Conservation (phyloP, 2,113 vertebrate genomes). For the Garra rufa region DNA sequence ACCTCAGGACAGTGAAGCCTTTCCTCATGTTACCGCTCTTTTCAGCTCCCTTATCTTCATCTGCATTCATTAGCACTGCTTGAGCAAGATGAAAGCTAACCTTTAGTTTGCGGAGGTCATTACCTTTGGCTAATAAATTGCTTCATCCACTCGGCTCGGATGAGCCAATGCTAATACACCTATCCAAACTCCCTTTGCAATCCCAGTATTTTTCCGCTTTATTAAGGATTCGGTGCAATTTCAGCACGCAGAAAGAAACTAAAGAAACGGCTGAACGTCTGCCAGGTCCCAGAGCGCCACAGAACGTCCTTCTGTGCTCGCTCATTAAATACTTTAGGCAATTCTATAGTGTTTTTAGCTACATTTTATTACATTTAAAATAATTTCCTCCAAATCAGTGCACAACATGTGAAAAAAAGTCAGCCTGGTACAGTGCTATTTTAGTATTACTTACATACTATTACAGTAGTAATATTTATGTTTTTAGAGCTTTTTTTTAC, state of each 20-base stretch:
- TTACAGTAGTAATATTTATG: too few species aligned
- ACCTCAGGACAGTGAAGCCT: conserved; percentile 32
- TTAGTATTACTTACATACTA: background rate
- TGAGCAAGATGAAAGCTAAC: conserved; percentile 30
- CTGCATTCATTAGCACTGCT: conserved; percentile 6
- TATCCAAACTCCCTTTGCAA: conserved; percentile 15
- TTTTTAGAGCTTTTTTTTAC: background rate
- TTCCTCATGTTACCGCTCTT: conserved; percentile 25
- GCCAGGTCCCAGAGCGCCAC: conserved; percentile 1
- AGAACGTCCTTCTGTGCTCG: background rate
- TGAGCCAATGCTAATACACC: background rate
- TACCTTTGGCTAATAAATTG: conserved; percentile 27
- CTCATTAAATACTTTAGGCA: background rate
- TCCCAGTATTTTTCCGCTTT: conserved; percentile 1
- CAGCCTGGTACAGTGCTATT: background rate
- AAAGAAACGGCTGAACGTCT: background rate
- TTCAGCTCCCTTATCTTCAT: conserved; percentile 29
- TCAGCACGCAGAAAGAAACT: background rate
- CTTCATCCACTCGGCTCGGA: conserved; percentile 6
- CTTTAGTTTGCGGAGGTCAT: conserved; percentile 24
- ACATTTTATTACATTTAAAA: background rate
- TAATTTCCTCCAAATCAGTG: background rate
- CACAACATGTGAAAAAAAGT: background rate
- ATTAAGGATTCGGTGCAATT: background rate
- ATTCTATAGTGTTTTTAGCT: background rate